Evolutionary conservation across 2,888 invertebrate species (phyloP).

Genomic region (Mesochorus sp.): DNA sequence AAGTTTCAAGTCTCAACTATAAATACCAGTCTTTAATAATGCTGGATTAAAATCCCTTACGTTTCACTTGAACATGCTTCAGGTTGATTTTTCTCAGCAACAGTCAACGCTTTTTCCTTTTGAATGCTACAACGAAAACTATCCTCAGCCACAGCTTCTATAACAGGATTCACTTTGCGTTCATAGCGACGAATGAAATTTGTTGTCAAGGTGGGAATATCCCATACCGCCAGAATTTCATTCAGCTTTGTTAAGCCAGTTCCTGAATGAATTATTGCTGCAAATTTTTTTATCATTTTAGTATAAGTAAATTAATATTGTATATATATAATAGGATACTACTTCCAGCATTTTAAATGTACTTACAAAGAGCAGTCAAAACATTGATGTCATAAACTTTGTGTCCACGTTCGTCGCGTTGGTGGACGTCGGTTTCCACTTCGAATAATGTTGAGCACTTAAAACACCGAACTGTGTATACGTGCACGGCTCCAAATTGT

Average conservation of each 20-base stretch:
- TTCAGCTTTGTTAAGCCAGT: not conserved
- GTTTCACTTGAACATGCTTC: not conserved
- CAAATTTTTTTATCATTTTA: not conserved
- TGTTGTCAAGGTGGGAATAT: not conserved
- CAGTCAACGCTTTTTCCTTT: not conserved
- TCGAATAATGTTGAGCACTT: not conserved
- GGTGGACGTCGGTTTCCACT: not conserved
- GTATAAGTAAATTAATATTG: no score
- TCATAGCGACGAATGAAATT: not conserved
- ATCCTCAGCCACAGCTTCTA: slow-evolving; percentile 9
- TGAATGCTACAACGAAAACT: not conserved
- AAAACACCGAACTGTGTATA: slow-evolving; percentile 6
- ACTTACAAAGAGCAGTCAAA: slow-evolving; percentile 6
- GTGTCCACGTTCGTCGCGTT: not conserved
- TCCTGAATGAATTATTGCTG: not conserved
- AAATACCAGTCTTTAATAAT: no score
- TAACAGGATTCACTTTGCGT: slow-evolving; percentile 2
- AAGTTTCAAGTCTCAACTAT: no score
- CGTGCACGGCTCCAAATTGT: slow-evolving; percentile 6
- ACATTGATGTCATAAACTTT: slow-evolving; percentile 9
- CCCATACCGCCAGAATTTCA: slow-evolving; percentile 10
- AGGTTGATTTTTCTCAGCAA: not conserved
- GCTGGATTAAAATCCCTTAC: not conserved
- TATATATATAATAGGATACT: no score
- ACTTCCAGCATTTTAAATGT: not conserved